phyloP scores from a whole-genome alignment of 2,888 invertebrate genomes.

The Ophioninae sp. region DNA sequence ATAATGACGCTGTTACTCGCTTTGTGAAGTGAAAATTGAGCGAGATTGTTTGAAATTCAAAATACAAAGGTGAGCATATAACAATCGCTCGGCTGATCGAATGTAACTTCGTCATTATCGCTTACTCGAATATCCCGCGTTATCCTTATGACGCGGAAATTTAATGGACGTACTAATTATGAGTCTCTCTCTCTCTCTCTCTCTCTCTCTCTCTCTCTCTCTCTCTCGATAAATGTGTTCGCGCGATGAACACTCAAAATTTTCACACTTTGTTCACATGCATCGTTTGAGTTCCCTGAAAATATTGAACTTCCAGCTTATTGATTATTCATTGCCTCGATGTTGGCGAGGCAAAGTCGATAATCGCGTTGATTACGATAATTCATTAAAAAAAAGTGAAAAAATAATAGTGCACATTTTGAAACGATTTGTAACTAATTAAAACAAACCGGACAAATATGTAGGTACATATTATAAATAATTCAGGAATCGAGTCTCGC shows the following conservation, averaged over 20 bases:
- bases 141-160: constrained; percentile 1
- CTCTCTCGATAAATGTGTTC: not conserved
- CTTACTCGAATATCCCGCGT: constrained; percentile 4
- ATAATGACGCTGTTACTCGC: not conserved
- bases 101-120: not conserved
- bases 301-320: constrained; percentile 1
- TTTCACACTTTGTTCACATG: not conserved
- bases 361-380: not conserved
- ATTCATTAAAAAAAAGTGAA: not conserved
- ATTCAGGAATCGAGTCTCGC: no score
- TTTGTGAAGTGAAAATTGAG: not conserved
- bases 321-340: constrained; percentile 4
- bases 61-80: not conserved
- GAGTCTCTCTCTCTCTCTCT: constrained; percentile 3
- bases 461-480: no score
- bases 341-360: not conserved
- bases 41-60: not conserved
- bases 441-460: no score
- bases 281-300: not conserved
- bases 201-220: no score
- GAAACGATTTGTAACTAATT: not conserved
- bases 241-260: not conserved
- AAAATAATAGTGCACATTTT: not conserved
- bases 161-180: constrained; percentile 7
- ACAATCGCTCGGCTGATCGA: constrained; percentile 6